Percentiles rank a stretch among this genome's conserved stretches.
Evolutionary conservation across 64 coral and sea anemone species (phyloP).

Genomic region (Pocillopora damicornis): DNA sequence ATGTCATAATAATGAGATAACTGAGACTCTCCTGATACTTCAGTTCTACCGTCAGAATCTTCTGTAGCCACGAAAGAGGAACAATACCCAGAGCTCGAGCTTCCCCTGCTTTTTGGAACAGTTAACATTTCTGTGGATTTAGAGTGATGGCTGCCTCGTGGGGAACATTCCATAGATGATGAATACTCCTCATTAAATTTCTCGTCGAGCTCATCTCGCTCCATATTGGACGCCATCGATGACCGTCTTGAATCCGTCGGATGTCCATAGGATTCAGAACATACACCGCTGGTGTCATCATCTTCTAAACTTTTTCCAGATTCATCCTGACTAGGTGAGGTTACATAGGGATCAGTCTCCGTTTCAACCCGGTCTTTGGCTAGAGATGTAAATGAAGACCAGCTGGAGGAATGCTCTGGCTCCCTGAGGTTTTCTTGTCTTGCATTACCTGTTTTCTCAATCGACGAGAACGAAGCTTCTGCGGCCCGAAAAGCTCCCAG

Average conservation of each 20-base stretch:
- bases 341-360: background rate
- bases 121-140: background rate
- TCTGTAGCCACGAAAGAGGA: background rate
- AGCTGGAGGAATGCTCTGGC: background rate
- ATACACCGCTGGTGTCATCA: background rate
- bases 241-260: background rate
- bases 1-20: slow-evolving; percentile 27
- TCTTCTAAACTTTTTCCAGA: background rate
- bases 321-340: background rate
- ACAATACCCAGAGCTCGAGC: slow-evolving; percentile 3
- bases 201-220: background rate
- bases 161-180: background rate
- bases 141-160: background rate
- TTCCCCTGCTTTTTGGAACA: background rate
- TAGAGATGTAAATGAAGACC: slow-evolving; percentile 1
- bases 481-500: background rate
- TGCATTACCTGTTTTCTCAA: background rate
- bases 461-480: slow-evolving; percentile 8
- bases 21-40: background rate
- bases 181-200: background rate
- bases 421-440: background rate
- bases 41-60: background rate
- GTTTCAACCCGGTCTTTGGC: background rate
- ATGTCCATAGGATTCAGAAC: background rate
- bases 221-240: background rate